Conservation (phyloP, 2,888 invertebrate species). For the Siphlonurus alternatus region DNA sequence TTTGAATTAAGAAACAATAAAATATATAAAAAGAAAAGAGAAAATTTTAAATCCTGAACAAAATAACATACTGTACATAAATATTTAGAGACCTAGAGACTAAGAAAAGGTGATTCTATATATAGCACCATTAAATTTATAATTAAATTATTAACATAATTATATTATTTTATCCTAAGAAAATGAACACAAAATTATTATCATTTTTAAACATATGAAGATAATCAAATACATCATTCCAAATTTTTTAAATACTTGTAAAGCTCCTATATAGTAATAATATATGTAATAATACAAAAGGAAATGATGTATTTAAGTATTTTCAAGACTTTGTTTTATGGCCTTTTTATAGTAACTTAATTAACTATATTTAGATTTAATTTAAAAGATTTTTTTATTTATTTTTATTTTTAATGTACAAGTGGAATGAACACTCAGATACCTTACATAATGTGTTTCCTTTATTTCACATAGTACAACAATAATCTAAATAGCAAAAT, state of each 20-base stretch:
- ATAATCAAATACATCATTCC: not conserved
- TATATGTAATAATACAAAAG: not conserved
- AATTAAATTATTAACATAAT: not conserved
- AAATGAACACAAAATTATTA: not conserved
- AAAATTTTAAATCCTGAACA: no score
- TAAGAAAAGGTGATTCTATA: not conserved
- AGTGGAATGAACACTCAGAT: not conserved
- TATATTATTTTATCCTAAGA: not conserved
- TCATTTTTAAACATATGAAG: not conserved
- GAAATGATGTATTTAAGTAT: not conserved
- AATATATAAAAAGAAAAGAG: no score
- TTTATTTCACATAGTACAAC: not conserved
- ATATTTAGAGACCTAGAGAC: no score
- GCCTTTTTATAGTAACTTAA: not conserved
- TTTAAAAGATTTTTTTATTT: not conserved
- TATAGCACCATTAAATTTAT: not conserved
- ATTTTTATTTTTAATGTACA: not conserved
- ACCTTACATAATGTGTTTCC: not conserved
- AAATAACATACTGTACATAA: no score
- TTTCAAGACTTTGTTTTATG: no score
- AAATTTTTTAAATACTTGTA: not conserved
- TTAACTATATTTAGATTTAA: not conserved
- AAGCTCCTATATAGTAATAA: not conserved
- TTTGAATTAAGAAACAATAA: no score
- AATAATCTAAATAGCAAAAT: no score